Conservation (phyloP, 2,797 vertebrate species). For the Phataginus tricuspis region DNA sequence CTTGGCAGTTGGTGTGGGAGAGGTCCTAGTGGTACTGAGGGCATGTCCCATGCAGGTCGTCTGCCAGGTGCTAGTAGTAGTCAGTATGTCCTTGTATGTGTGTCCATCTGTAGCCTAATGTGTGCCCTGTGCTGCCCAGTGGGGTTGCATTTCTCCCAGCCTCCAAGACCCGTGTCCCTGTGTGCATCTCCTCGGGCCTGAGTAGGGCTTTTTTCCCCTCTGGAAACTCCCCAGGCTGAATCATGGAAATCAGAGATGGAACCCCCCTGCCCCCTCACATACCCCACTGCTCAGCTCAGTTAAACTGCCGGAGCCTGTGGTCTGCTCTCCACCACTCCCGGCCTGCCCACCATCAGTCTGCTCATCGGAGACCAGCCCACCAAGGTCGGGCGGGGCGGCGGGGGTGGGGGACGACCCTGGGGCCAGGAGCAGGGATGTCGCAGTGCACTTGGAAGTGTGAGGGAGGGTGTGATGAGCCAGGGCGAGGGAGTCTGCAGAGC, state of each 20-base stretch:
- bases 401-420: neutral
- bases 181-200: neutral
- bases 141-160: neutral
- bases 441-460: neutral
- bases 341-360: neutral
- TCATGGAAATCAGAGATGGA: constrained; percentile 64
- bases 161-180: neutral
- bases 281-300: neutral
- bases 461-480: neutral
- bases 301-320: neutral
- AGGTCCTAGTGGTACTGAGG: neutral
- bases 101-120: neutral
- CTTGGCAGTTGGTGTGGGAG: neutral
- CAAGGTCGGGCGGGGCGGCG: neutral
- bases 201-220: neutral
- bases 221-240: constrained; percentile 75
- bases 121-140: neutral
- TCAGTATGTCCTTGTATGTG: neutral
- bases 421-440: neutral
- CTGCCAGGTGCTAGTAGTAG: neutral
- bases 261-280: neutral
- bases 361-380: neutral
- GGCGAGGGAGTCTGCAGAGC: neutral
- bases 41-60: neutral
- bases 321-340: neutral